These are phyloP conservation scores for Chrysomela aeneicollis DNA, from an alignment of 2,888 invertebrate genomes.

Conservation along the genomic window DNA sequence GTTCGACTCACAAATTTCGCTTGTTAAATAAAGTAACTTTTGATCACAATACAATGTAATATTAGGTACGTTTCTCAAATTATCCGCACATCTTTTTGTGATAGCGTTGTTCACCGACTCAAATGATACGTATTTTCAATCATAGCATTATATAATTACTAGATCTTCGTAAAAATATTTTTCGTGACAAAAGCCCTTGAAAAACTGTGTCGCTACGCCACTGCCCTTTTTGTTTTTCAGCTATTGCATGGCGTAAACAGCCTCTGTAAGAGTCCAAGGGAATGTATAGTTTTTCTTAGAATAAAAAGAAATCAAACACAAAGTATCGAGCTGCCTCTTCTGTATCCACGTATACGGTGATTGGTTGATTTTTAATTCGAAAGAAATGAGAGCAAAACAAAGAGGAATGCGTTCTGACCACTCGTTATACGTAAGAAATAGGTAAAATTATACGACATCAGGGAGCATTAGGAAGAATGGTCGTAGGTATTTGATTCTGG, in stretches of 20 bases:
- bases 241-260: conserved; percentile 42
- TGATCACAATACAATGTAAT: too few relatives aligned
- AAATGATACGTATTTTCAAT: too few relatives aligned
- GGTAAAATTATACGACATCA: conserved; percentile 19
- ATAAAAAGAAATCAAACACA: conserved; percentile 35
- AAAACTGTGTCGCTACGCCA: conserved; percentile 22
- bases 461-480: neutral
- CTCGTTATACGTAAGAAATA: conserved; percentile 35
- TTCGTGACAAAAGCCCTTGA: too few relatives aligned
- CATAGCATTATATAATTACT: neutral
- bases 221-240: conserved; percentile 36
- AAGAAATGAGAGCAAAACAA: conserved; percentile 27
- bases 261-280: conserved; percentile 28
- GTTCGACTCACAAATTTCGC: too few relatives aligned
- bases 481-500: neutral
- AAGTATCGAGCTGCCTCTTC: conserved; percentile 42
- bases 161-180: too few relatives aligned
- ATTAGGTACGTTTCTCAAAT: too few relatives aligned
- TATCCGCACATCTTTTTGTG: too few relatives aligned
- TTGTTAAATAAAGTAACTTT: too few relatives aligned
- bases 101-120: too few relatives aligned
- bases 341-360: conserved; percentile 43
- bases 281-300: conserved; percentile 35
- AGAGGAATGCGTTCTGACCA: conserved; percentile 23
- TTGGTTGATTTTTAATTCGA: conserved; percentile 39